phyloP scores from a whole-genome alignment of 1,140 invertebrate species.

The Pachyrhynchus sulphureomaculatus region DNA sequence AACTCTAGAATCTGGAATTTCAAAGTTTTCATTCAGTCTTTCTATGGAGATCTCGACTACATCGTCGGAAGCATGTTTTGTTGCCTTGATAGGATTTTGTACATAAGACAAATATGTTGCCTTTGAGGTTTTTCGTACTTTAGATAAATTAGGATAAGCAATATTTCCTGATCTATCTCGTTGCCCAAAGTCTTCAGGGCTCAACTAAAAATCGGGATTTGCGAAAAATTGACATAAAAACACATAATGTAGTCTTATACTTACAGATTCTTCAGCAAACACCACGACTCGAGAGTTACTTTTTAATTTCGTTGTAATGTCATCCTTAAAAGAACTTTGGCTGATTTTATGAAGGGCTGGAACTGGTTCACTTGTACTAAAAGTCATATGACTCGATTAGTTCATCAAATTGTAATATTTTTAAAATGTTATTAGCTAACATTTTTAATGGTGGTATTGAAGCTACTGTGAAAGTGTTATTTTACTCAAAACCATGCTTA shows the following conservation, averaged over 20 bases:
- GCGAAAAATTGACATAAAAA: not conserved
- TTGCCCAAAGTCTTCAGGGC: constrained; percentile 50
- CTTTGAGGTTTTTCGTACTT: constrained; percentile 35
- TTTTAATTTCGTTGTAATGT: constrained; percentile 39
- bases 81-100: constrained; percentile 42
- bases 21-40: constrained; percentile 34
- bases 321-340: constrained; percentile 46
- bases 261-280: constrained; percentile 49
- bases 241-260: constrained; percentile 7
- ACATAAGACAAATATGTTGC: constrained; percentile 47
- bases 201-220: constrained; percentile 41
- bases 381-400: constrained; percentile 38
- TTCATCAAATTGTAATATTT: not conserved
- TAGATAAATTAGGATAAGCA: constrained; percentile 35
- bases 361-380: constrained; percentile 39
- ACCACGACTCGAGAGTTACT: constrained; percentile 40
- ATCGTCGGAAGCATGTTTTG: constrained; percentile 37
- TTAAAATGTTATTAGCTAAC: not conserved
- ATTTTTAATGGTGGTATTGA: not conserved
- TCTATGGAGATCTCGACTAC: constrained; percentile 36
- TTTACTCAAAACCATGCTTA: too few species aligned
- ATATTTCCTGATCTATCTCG: constrained; percentile 36
- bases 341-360: constrained; percentile 44
- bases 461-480: not conserved
- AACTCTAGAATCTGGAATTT: constrained; percentile 42